These are phyloP conservation scores for Nasalis larvatus DNA, from an alignment of 2,113 vertebrate genomes.

Conservation along the genomic window DNA sequence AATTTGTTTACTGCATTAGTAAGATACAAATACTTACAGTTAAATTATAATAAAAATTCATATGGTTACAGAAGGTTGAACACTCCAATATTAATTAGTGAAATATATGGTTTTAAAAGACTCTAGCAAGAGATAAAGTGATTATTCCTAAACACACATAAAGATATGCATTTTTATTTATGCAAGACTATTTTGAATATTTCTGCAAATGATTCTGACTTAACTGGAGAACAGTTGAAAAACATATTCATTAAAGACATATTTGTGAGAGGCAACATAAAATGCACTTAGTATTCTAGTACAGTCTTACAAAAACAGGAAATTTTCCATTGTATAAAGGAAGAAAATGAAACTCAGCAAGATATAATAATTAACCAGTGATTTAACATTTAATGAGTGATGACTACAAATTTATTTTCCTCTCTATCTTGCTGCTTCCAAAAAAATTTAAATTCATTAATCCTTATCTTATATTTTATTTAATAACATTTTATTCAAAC, in stretches of 20 bases:
- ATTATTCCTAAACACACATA: neutral
- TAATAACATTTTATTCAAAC: neutral
- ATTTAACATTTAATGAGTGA: neutral
- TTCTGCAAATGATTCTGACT: neutral
- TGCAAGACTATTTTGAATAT: neutral
- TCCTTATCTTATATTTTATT: neutral
- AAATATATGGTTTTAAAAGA: neutral
- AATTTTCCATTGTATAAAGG: neutral
- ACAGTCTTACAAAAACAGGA: neutral
- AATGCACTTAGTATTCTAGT: neutral
- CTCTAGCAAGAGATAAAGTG: neutral
- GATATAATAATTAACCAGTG: neutral
- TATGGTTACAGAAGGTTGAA: neutral
- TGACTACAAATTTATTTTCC: neutral
- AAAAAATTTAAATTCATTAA: neutral
- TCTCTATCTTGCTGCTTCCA: neutral
- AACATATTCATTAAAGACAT: neutral
- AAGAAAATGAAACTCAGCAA: constrained; percentile 7
- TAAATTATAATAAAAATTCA: neutral
- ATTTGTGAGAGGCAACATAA: neutral
- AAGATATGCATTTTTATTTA: neutral
- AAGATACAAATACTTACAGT: neutral
- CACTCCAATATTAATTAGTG: neutral
- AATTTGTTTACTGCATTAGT: constrained; percentile 38
- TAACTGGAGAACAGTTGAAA: neutral